phyloP scores from a whole-genome alignment of 2,113 vertebrate species.

The Zosterops hypoxanthus region DNA sequence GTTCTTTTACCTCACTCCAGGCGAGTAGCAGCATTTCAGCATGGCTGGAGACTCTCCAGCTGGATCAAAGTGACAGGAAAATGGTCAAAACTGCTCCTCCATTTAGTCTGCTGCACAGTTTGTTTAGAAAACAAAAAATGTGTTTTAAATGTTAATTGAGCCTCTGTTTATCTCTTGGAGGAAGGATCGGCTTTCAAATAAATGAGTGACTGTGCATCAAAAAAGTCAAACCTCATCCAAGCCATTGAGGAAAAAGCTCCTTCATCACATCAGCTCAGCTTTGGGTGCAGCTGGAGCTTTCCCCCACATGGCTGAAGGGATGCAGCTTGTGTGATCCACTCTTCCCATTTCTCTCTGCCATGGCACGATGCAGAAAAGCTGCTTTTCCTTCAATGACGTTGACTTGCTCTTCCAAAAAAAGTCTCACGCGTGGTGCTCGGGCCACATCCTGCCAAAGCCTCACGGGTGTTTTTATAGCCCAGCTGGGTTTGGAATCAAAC shows the following conservation, averaged over 20 bases:
- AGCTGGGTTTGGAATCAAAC: neutral
- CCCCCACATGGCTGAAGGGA: neutral
- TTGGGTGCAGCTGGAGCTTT: neutral
- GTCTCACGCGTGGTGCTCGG: accelerated
- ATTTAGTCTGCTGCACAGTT: conserved; percentile 38
- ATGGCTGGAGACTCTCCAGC: conserved; percentile 51
- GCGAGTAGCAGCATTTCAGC: conserved; percentile 49
- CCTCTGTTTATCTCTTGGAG: conserved; percentile 47
- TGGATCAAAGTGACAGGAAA: conserved; percentile 56
- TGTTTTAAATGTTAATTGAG: conserved; percentile 62
- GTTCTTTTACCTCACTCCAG: conserved; percentile 57
- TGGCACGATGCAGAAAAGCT: neutral
- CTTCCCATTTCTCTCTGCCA: neutral
- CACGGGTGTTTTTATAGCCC: neutral
- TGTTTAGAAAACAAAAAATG: conserved; percentile 56
- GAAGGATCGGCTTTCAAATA: conserved; percentile 47
- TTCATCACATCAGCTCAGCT: neutral
- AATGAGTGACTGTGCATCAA: neutral
- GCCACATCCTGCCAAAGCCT: neutral
- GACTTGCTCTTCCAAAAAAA: neutral
- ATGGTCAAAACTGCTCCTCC: conserved; percentile 30
- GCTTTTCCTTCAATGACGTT: neutral
- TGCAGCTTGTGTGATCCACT: neutral
- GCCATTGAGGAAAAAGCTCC: neutral
- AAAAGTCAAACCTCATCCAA: neutral